A percentile compares a stretch with the other conserved stretches of the same genome.
Conservation (phyloP, 2,113 vertebrate genomes). For the Pedetes capensis region DNA sequence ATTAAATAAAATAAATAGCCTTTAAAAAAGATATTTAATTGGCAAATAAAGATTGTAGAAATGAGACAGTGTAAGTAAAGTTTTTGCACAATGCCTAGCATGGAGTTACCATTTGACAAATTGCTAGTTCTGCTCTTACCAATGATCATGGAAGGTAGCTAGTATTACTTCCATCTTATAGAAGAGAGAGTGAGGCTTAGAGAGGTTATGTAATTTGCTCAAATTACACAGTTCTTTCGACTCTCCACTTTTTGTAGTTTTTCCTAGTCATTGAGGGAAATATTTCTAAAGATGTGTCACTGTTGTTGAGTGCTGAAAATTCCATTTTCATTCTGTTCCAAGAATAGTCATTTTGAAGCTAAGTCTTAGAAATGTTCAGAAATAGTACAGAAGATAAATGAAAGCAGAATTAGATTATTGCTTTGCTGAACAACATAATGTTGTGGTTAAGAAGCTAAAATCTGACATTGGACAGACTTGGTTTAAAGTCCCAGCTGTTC, state of each 20-base stretch:
- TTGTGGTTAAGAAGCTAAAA: not conserved
- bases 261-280: not conserved
- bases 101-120: not conserved
- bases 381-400: not conserved
- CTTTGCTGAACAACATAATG: conserved; percentile 12
- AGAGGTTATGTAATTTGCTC: not conserved
- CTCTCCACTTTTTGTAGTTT: not conserved
- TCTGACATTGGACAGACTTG: not conserved
- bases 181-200: not conserved
- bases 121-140: not conserved
- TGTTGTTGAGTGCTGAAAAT: not conserved
- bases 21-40: not conserved
- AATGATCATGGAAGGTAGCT: not conserved
- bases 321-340: not conserved
- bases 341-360: not conserved
- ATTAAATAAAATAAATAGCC: not conserved
- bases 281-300: not conserved
- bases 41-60: not conserved
- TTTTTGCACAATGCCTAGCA: not conserved
- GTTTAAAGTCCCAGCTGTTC: not conserved
- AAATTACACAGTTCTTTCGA: not conserved
- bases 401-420: not conserved
- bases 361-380: conserved; percentile 33
- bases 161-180: no score
- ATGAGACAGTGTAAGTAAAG: not conserved